A percentile compares a stretch with the other conserved stretches of the same genome.
phyloP scores from a whole-genome alignment of 2,113 vertebrate genomes.

The Embiotoca jacksoni region DNA sequence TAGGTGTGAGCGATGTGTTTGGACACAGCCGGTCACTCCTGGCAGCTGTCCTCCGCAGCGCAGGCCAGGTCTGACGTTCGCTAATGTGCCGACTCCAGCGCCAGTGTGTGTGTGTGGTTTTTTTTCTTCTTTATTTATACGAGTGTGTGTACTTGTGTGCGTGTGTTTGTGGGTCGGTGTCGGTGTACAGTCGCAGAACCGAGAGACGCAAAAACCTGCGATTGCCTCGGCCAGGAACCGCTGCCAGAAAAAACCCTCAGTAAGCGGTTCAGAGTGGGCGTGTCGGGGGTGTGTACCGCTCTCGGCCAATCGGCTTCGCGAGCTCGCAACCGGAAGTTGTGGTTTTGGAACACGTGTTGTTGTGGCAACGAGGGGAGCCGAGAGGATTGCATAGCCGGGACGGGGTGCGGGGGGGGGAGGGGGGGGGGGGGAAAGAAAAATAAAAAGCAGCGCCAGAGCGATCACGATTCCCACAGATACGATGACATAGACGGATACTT shows the following conservation, averaged over 20 bases:
- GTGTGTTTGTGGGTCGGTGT: not conserved
- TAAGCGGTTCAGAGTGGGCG: conserved; percentile 57
- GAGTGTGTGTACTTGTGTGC: conserved; percentile 6
- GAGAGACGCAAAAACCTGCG: conserved; percentile 60
- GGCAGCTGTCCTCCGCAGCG: conserved; percentile 53
- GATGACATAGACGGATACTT: not conserved
- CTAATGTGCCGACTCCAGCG: conserved; percentile 48
- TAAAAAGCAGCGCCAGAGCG: conserved; percentile 5
- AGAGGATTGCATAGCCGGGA: conserved; percentile 12
- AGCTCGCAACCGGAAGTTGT: conserved; percentile 62
- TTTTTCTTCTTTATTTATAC: conserved; percentile 12
- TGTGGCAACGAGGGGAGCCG: conserved; percentile 33
- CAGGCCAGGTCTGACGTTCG: conserved; percentile 41
- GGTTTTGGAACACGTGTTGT: conserved; percentile 59
- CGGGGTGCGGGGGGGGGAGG: not conserved
- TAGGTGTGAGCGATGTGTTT: conserved; percentile 53
- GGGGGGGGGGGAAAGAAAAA: not conserved
- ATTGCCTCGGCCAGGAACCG: conserved; percentile 45
- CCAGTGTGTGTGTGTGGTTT: conserved; percentile 37
- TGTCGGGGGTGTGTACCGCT: conserved; percentile 69
- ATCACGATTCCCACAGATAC: not conserved
- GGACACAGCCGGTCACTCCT: conserved; percentile 52
- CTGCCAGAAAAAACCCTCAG: conserved; percentile 60
- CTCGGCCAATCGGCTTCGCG: conserved; percentile 53
- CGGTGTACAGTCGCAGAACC: not conserved